Evolutionary conservation across 2,888 invertebrate genomes (phyloP), one percentile per base, ranked within the genome.

Genomic region (Lepidochrysops patricia): DNA sequence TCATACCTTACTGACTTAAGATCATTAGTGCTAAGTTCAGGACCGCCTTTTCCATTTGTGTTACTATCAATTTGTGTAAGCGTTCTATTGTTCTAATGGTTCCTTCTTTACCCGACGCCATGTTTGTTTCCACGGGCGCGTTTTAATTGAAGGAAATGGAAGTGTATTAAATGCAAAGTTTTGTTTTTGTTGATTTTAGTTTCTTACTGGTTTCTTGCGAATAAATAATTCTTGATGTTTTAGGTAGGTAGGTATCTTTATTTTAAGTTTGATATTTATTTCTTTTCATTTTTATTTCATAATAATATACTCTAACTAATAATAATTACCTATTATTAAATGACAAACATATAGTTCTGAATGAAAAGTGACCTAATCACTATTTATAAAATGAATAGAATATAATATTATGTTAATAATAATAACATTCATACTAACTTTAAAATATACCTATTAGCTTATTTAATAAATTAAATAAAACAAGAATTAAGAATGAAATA

Each of bases 11-110:
- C 73, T 70, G 69, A 70, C 75, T 77, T 73, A 71, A 75, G 75
- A 72, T 80, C 82, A 77, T 84, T 82, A 78, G 76, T 76, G 72
- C 78, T 75, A 73, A 77, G 74, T 74, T 74, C 72, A 69, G 73
- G 69, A 66, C 72, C 67, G 68, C 69, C 71, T 74, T 72, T 71
- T 79, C 78, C 75, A 76, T 79, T 76, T 71, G 67, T 72, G 67
- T 75, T 61, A 65, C 67, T 68, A 68, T 70, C 66, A 68, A 67
- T 70, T 70, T 69, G 65, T 65, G 60, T 67, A 68, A 68, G 63
- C 69, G 68, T 60, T 67, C 70, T 70, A 67, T 77, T 76, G 74
- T 76, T 75, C 74, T 72, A 73, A 73, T 71, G 70, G 67, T 62
- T 60, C 60, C 58, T 64, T 63, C 66, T 64, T 62, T 57, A 52